Percentiles rank a stretch among this genome's conserved stretches.
Evolutionary conservation across 2,888 invertebrate species (phyloP).

Genomic region (Diachrysia chrysitis): DNA sequence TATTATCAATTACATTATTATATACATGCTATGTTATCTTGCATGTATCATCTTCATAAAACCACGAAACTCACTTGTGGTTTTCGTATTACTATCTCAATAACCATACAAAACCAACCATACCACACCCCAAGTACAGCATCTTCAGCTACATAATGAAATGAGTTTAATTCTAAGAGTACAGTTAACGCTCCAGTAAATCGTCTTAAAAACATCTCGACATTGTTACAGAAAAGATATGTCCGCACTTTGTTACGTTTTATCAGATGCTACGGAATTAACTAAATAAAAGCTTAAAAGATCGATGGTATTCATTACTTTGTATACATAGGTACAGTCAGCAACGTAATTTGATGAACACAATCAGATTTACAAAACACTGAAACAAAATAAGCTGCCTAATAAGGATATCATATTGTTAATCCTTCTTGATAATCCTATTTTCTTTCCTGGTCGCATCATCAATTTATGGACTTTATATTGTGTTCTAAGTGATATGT

Average conservation of each 20-base stretch:
- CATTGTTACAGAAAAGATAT: constrained; percentile 42
- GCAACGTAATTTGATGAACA: too few relatives aligned
- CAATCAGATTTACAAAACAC: too few relatives aligned
- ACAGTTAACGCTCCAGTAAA: constrained; percentile 7
- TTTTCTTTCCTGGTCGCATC: too few relatives aligned
- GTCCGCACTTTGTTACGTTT: constrained; percentile 39
- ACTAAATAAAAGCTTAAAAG: constrained; percentile 49
- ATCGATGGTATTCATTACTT: constrained; percentile 46
- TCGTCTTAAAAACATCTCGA: constrained; percentile 27
- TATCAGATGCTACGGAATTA: constrained; percentile 41
- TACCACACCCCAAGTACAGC: neutral
- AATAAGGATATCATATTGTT: too few relatives aligned
- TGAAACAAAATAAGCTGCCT: too few relatives aligned
- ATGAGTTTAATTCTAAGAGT: constrained; percentile 9
- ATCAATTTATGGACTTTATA: too few relatives aligned
- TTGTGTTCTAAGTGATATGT: too few relatives aligned
- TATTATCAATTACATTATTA: too few relatives aligned
- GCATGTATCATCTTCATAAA: too few relatives aligned
- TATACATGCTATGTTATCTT: too few relatives aligned
- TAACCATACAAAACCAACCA: neutral
- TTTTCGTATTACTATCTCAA: neutral
- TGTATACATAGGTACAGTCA: constrained; percentile 13
- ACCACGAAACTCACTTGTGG: too few relatives aligned
- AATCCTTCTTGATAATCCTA: too few relatives aligned
- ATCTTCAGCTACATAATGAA: neutral